Evolutionary conservation across 2,113 vertebrate genomes (phyloP).

Genomic region (Trachemys scripta): DNA sequence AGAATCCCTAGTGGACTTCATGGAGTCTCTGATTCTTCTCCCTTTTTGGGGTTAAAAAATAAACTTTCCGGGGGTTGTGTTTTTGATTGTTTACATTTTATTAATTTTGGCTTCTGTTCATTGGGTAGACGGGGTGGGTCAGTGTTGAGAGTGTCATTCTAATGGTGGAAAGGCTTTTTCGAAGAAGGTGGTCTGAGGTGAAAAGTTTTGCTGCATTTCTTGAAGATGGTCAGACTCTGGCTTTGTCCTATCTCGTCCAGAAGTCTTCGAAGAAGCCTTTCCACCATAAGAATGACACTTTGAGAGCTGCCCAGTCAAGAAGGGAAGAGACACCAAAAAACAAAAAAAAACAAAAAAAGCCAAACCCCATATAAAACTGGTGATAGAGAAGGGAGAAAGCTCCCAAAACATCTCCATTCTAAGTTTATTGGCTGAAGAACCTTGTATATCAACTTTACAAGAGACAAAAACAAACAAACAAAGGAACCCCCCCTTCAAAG

Average conservation of each 20-base stretch:
- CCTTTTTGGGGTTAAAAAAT: background rate
- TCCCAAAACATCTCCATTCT: background rate
- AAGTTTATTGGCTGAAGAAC: background rate
- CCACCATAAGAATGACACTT: background rate
- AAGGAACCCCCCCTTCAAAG: background rate
- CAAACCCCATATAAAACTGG: no score
- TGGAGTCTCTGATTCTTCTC: background rate
- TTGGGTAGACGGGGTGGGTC: background rate
- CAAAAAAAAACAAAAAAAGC: background rate
- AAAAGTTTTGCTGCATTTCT: background rate
- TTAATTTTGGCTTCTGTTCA: background rate
- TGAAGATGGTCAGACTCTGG: background rate
- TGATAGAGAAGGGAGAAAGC: background rate
- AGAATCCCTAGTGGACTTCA: background rate
- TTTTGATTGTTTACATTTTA: background rate
- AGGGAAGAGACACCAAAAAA: background rate
- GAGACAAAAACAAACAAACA: background rate
- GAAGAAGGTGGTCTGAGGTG: no score
- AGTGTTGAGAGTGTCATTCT: no score
- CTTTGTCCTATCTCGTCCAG: background rate
- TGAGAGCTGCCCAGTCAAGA: background rate
- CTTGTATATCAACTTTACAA: background rate
- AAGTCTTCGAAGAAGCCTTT: background rate
- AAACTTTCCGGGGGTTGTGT: background rate
- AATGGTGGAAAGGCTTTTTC: no score